Base-by-base conservation (phyloP, 1,140 invertebrate species). In the Galendromus occidentalis region DNA sequence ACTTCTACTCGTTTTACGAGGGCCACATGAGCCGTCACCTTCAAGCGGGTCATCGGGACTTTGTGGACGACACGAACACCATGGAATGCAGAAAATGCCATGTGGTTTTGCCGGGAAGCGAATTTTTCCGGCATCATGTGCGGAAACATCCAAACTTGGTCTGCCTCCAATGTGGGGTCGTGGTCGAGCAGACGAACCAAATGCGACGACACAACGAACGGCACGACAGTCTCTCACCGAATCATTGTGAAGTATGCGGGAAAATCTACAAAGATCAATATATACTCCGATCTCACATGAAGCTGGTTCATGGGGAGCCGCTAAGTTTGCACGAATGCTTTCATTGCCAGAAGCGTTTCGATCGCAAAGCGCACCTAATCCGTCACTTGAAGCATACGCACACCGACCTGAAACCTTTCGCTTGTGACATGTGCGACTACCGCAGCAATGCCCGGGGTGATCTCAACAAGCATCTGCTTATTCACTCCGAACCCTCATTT, bases 221-320 rank as follows among this genome's bases (percentile, higher is more conserved):
- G 20, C 51, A 59, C 22, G 51, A 59, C 22, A 33, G 25, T 6
- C 25, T 2, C 33, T 25, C 20, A 9, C 51, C 51, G 14, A 59
- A 25, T 20, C 22, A 25, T 33, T 59, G 51, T 33, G 51, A 59
- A 22, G n/a, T 59, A 25, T 59, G 51, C 22, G 51, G 51, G 2
- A 59, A 22, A 59, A 59, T 5, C 12, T 59, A 59, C 51, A 59
- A 59, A 9, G 51, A 59, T 59, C 51, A 33, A 25, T 59, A 59
- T 25, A 59, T 59, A 20, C 51, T 59, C 14, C 25, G 33, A 9
- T 29, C 25, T 2, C 51, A 59, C 51, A 59, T 59, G 25, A 59
- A 59, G 20, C 22, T 59, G 22, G 51, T 59, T 17, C 51, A 59
- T 25, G 51, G 51, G 4, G 25, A 59, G 14, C 25, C 51, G 51